Percentiles rank a stretch among this genome's conserved stretches.
phyloP scores from a whole-genome alignment of 2,888 invertebrate species.

The Caradrina kadenii region DNA sequence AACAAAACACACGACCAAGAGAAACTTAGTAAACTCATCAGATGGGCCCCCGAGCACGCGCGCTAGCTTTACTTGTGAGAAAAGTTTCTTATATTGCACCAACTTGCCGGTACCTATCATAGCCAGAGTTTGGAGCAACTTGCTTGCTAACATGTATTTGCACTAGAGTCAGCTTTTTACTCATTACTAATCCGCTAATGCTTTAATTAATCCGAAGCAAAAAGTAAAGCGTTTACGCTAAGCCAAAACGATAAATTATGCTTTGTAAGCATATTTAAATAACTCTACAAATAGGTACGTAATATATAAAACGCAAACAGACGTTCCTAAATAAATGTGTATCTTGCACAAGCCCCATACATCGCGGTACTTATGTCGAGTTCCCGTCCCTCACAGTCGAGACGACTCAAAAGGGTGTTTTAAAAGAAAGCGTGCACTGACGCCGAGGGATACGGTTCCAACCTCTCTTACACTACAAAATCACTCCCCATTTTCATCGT shows the following conservation, averaged over 20 bases:
- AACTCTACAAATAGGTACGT: conserved; percentile 27
- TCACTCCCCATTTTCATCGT: conserved; percentile 75
- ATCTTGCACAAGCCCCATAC: conserved; percentile 65
- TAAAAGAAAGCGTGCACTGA: conserved; percentile 80
- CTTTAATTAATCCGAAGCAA: conserved; percentile 22
- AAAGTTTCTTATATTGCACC: conserved; percentile 83
- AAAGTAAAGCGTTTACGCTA: conserved; percentile 17
- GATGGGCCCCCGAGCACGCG: conserved; percentile 78
- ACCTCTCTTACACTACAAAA: conserved; percentile 74
- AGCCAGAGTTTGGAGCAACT: conserved; percentile 64
- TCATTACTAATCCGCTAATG: conserved; percentile 37
- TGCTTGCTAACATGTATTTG: conserved; percentile 51
- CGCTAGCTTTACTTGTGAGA: conserved; percentile 78
- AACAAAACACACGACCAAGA: conserved; percentile 76
- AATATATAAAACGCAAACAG: conserved; percentile 42
- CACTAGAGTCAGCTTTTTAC: conserved; percentile 39
- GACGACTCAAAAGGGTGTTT: conserved; percentile 86
- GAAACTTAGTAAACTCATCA: conserved; percentile 88
- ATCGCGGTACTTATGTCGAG: conserved; percentile 69
- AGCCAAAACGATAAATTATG: conserved; percentile 19
- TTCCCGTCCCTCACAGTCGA: conserved; percentile 74
- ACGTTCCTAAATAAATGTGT: conserved; percentile 49
- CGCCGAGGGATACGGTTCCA: conserved; percentile 74
- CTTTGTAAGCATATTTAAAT: conserved; percentile 12
- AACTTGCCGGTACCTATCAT: conserved; percentile 74